Evolutionary conservation across 1,140 invertebrate genomes (phyloP), one percentile per base, ranked within the genome.

Genomic region (Bilobella aurantiaca): DNA sequence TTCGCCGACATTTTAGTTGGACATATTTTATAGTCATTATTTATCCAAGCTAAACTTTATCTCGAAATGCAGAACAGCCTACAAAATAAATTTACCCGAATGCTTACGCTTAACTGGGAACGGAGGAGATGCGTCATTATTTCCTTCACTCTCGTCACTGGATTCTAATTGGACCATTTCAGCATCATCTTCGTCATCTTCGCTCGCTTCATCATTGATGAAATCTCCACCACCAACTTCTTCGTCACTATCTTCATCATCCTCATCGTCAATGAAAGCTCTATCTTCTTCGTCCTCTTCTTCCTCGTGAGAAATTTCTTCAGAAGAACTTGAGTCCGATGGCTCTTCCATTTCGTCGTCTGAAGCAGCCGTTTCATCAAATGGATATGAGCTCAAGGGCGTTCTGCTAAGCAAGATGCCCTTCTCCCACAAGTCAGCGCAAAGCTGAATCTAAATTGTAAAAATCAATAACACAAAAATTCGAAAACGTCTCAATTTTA

Each of bases 1-100:
- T 78, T 87, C 90, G 57, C 88, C 90, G 1, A 92, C 88, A 37
- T 93, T 94, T 77, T 92, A 83, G 82, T n/a, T n/a, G n/a, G n/a
- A n/a, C n/a, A n/a, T n/a, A n/a, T n/a, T n/a, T n/a, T n/a, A n/a
- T n/a, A n/a, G n/a, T n/a, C n/a, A n/a, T n/a, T n/a, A n/a, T n/a
- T n/a, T n/a, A n/a, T n/a, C n/a, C n/a, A n/a, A n/a, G n/a, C n/a
- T n/a, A n/a, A n/a, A n/a, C n/a, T 42, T 42, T 42, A 42, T 42
- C 8, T 12, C 8, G 18, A 42, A 8, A 42, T 42, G 8, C 18
- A 42, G 34, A 8, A 42, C 8, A 42, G 34, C 34, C 18, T 42
- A 49, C 0, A 47, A 46, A 31, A 62, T 46, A 37, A 23, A 18
- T 14, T 28, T 21, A 32, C 47, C n/a, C 8, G 27, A 57, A 3